A percentile compares a stretch with the other conserved stretches of the same genome.
phyloP scores from a whole-genome alignment of 2,113 vertebrate genomes.

The Sapayoa aenigma region DNA sequence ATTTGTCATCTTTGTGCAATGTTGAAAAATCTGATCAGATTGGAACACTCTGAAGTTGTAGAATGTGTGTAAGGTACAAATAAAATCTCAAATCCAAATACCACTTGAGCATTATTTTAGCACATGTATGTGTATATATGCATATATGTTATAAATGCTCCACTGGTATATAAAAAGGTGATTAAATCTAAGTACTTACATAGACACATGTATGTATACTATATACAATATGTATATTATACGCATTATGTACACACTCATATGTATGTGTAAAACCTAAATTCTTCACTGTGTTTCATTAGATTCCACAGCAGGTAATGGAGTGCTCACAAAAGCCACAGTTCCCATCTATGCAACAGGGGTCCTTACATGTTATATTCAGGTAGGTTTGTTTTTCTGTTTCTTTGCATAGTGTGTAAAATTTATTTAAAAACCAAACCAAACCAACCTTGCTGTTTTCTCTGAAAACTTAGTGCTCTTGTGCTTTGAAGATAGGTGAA shows the following conservation, averaged over 20 bases:
- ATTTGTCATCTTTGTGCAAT: not conserved
- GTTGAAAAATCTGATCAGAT: not conserved
- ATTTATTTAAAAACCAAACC: not conserved
- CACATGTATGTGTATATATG: accelerated
- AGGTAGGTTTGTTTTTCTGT: conserved; percentile 74
- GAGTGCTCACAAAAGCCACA: conserved; percentile 96
- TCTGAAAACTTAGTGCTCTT: not conserved
- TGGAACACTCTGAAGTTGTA: not conserved
- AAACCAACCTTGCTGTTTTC: not conserved
- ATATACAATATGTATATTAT: not conserved
- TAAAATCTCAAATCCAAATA: not conserved
- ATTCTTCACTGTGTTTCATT: conserved; percentile 1
- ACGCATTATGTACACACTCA: accelerated
- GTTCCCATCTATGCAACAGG: conserved; percentile 99
- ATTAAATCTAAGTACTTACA: not conserved
- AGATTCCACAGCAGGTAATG: conserved; percentile 90
- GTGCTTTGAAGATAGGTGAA: not conserved
- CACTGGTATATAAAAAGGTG: not conserved
- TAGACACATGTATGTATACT: not conserved
- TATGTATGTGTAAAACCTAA: not conserved
- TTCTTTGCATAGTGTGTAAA: not conserved
- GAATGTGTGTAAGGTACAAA: not conserved
- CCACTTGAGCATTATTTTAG: not conserved
- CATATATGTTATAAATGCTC: not conserved
- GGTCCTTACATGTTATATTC: conserved; percentile 96